Evolutionary conservation across 2,888 invertebrate genomes (phyloP), one percentile per base, ranked within the genome.

Genomic region (Nipponacmea schrenckii): DNA sequence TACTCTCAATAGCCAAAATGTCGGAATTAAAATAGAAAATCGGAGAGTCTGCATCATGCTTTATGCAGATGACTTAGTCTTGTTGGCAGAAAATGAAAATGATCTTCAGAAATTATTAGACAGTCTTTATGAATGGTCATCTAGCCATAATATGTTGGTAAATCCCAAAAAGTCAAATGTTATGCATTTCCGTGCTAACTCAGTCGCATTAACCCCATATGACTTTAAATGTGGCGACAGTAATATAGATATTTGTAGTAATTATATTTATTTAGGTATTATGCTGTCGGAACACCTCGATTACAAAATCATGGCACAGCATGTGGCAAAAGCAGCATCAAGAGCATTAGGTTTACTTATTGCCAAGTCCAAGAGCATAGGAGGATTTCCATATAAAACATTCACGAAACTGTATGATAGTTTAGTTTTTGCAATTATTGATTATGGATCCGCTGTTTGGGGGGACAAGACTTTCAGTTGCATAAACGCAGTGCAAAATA

Each of bases 271-370:
- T 65, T 45, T 75, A 31, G 72, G 77, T 20, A 5, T 77, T 14
- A 26, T 72, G 31, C 63, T 77, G 17, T 31, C 67, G 48, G 74
- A 75, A 69, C 66, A 70, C 50, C 45, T 77, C 3, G 73, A 74
- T 64, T 56, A 39, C n/a, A 67, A 70, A 39, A 74, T 70, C 7
- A 31, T 7, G 31, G 31, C 31, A 39, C 8, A 10, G 1, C 8
- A 39, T 39, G 39, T 39, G 10, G 8, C 39, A 39, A 39, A 39
- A 10, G 39, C 56, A 17, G 69, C 66, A 26, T 62, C 64, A 64
- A 39, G 69, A 39, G 72, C 69, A 1, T 17, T 69, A 44, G 63
- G 69, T 24, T n/a, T n/a, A n/a, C n/a, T n/a, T n/a, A n/a, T n/a
- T n/a, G n/a, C n/a, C n/a, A n/a, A n/a, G n/a, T n/a, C n/a, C n/a